Evolutionary conservation across 2,888 invertebrate genomes (phyloP).

Genomic region (Tholera decimalis): DNA sequence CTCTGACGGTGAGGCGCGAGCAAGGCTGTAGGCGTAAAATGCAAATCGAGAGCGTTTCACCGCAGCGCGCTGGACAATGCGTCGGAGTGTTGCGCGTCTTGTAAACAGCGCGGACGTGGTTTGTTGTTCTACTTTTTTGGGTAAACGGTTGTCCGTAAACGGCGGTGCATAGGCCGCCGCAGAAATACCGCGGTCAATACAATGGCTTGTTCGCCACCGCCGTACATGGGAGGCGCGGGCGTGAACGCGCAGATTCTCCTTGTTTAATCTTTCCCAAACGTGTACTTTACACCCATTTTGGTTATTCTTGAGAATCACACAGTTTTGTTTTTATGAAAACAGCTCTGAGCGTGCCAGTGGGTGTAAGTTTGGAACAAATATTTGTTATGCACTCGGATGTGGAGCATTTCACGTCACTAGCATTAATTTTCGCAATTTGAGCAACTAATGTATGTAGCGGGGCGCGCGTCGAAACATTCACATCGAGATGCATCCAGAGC

Average conservation of each 20-base stretch:
- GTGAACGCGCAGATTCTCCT: constrained; percentile 80
- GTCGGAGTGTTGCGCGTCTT: constrained; percentile 86
- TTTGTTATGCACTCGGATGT: constrained; percentile 69
- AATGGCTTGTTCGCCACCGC: constrained; percentile 84
- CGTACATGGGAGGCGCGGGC: constrained; percentile 84
- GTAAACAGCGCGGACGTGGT: constrained; percentile 88
- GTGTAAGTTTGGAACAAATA: constrained; percentile 52
- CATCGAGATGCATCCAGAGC: constrained; percentile 81
- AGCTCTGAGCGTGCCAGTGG: constrained; percentile 50
- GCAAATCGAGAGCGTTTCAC: constrained; percentile 87
- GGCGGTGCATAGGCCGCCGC: constrained; percentile 87
- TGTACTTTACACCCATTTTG: constrained; percentile 74
- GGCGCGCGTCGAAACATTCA: constrained; percentile 73
- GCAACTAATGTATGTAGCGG: constrained; percentile 69
- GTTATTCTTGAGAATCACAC: constrained; percentile 74
- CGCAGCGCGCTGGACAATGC: constrained; percentile 86
- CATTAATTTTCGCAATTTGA: constrained; percentile 75
- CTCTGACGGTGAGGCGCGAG: constrained; percentile 62
- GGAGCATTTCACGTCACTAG: constrained; percentile 71
- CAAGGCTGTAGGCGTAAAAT: constrained; percentile 84
- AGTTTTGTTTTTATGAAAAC: constrained; percentile 66
- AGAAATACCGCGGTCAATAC: constrained; percentile 85
- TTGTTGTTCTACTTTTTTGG: constrained; percentile 91
- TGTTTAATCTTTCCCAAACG: constrained; percentile 77
- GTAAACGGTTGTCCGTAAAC: constrained; percentile 88